Evolutionary conservation across 1,140 invertebrate genomes (phyloP), one percentile per base, ranked within the genome.

Genomic region (Aphelenchoides fujianensis): DNA sequence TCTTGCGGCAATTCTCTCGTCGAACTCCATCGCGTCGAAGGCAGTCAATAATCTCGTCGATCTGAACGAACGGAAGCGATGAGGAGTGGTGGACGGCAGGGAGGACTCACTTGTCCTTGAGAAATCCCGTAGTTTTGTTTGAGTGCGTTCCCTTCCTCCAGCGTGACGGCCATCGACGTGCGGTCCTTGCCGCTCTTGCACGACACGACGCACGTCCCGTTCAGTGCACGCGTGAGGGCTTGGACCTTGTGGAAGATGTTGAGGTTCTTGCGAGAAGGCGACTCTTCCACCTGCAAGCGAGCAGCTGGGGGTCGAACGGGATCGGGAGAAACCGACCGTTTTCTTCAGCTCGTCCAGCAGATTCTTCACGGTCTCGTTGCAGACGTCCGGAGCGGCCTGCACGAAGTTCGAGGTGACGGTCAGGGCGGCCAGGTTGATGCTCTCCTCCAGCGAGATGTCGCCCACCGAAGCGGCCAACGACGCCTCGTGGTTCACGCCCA

Each of bases 171-270:
- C 81, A 83, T 83, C 41, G 79, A 72, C 5, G 81, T 84, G 5
- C 81, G 71, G 59, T 83, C 81, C 57, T 83, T 82, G 7, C 82
- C 81, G 66, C 72, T 77, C 55, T 83, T 84, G 57, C 81, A 83
- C 2, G 68, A 74, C 12, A 83, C 62, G 2, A 77, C 70, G 27
- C 52, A 68, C 27, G 69, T 68, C 37, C 76, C 82, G 34, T 67
- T 70, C 0, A 84, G 67, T 12, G 68, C 61, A 35, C 63, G 48
- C 41, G 52, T 77, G 7, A 83, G 67, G 16, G 71, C 70, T 79
- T 83, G 76, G 2, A 77, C 80, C 69, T 73, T 71, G 28, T 71
- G 61, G 41, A 79, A 84, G 31, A 83, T 79, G 1, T 34, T 7
- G 9, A 80, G 52, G 68, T 83, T 83, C 57, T 83, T 83, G 9